phyloP scores from a whole-genome alignment of 2,888 invertebrate genomes.

The Ariolimax columbianus region DNA sequence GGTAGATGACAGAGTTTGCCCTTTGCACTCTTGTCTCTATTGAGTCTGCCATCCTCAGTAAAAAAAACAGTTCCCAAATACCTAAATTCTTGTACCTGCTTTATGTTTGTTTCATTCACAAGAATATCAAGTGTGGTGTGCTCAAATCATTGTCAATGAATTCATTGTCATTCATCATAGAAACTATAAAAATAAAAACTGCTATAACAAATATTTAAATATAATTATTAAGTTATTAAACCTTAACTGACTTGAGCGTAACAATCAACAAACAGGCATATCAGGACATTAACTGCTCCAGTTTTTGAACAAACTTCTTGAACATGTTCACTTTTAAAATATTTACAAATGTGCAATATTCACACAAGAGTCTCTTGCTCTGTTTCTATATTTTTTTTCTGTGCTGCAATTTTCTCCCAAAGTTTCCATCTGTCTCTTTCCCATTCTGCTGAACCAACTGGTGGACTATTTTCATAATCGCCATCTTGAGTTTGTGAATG shows the following conservation, averaged over 20 bases:
- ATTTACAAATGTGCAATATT: neutral
- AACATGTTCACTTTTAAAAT: neutral
- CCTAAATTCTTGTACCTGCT: too few relatives aligned
- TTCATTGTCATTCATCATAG: too few relatives aligned
- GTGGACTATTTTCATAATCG: conserved; percentile 52
- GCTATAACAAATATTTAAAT: neutral
- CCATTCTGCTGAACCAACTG: conserved; percentile 67
- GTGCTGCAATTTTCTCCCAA: conserved; percentile 71
- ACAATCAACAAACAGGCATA: conserved; percentile 2
- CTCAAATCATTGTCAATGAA: too few relatives aligned
- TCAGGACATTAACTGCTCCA: neutral
- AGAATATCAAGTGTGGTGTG: too few relatives aligned
- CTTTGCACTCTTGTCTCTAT: too few relatives aligned
- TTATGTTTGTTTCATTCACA: too few relatives aligned
- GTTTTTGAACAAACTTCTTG: neutral
- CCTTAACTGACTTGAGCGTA: neutral
- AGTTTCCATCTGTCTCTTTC: conserved; percentile 73
- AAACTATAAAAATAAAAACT: too few relatives aligned
- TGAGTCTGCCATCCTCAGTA: too few relatives aligned
- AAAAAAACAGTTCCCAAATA: too few relatives aligned
- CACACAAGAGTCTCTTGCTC: conserved; percentile 77
- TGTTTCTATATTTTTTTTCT: conserved; percentile 61
- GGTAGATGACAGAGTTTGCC: too few relatives aligned
- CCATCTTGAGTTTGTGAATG: conserved; percentile 13
- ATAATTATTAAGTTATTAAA: neutral